These are phyloP conservation scores for Hippoglossus stenolepis DNA, from an alignment of 2,113 vertebrate species.

Conservation along the genomic window DNA sequence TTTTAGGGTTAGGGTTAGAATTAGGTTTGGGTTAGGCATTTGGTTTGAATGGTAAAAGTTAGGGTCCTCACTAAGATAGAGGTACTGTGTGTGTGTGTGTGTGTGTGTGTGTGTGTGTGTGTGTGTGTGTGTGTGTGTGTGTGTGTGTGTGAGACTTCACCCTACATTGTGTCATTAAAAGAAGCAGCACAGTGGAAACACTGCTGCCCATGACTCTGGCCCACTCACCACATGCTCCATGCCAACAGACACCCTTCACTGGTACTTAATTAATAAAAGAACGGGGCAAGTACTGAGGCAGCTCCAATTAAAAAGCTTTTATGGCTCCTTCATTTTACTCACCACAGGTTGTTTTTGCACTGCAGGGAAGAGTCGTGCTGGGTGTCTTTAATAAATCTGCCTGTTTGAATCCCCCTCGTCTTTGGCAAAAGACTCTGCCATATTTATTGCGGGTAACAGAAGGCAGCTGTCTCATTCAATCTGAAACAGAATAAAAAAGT, in stretches of 20 bases:
- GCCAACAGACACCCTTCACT: constrained; percentile 50
- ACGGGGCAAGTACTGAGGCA: constrained; percentile 40
- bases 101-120: background rate
- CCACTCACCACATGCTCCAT: constrained; percentile 22
- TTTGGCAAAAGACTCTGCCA: constrained; percentile 21
- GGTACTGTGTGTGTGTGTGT: too few relatives aligned
- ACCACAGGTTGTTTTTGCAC: constrained; percentile 39
- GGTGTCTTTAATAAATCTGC: constrained; percentile 40
- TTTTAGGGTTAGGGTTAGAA: too few relatives aligned
- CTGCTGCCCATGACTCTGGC: constrained; percentile 28
- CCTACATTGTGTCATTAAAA: constrained; percentile 35
- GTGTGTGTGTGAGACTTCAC: constrained; percentile 32
- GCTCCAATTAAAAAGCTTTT: constrained; percentile 61
- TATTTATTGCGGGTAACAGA: constrained; percentile 20
- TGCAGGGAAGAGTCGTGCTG: constrained; percentile 29
- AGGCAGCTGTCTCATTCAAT: constrained; percentile 8
- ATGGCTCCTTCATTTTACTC: constrained; percentile 44
- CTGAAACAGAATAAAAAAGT: constrained; percentile 7
- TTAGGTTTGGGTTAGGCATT: too few relatives aligned
- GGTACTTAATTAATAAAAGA: constrained; percentile 53
- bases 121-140: background rate
- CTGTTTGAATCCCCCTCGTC: constrained; percentile 23
- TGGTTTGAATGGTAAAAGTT: too few relatives aligned
- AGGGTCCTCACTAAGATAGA: too few relatives aligned
- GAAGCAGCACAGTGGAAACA: constrained; percentile 5